A percentile compares a stretch with the other conserved stretches of the same genome.
phyloP scores from a whole-genome alignment of 2,797 vertebrate species.

The Synanceia verrucosa region DNA sequence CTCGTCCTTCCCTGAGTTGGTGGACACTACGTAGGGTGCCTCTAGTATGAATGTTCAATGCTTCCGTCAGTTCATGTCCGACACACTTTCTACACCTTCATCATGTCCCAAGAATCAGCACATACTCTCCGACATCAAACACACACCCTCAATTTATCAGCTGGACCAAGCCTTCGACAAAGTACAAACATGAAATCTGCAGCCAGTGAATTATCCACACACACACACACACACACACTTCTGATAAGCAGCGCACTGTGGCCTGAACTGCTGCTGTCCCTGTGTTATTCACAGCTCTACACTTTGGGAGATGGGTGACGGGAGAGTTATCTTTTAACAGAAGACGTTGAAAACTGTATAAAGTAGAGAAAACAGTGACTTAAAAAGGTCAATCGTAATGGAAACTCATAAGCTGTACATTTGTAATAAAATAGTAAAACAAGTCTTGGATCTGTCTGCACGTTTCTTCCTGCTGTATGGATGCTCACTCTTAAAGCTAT shows the following conservation, averaged over 20 bases:
- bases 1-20: conserved; percentile 33
- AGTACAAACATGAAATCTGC: conserved; percentile 39
- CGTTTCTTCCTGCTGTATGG: not conserved
- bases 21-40: conserved; percentile 60
- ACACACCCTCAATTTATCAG: conserved; percentile 39
- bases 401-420: conserved; percentile 88
- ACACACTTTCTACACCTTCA: conserved; percentile 31
- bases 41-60: conserved; percentile 70
- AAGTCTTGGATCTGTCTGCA: conserved; percentile 40
- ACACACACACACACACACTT: conserved; percentile 24
- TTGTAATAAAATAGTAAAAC: conserved; percentile 88
- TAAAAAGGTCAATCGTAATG: conserved; percentile 80
- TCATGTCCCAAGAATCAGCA: conserved; percentile 37
- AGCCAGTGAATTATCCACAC: conserved; percentile 26
- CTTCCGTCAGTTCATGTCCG: conserved; percentile 49
- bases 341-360: conserved; percentile 79
- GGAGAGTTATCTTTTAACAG: conserved; percentile 79
- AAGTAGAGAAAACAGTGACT: conserved; percentile 80
- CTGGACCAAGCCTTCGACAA: conserved; percentile 63
- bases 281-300: conserved; percentile 61
- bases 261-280: conserved; percentile 63
- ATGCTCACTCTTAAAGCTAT: too few relatives aligned
- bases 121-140: conserved; percentile 36
- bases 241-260: conserved; percentile 53
- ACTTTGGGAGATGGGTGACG: conserved; percentile 76